These are phyloP conservation scores for Drosophila hamatofila DNA, from an alignment of 2,888 invertebrate genomes.

Conservation along the genomic window DNA sequence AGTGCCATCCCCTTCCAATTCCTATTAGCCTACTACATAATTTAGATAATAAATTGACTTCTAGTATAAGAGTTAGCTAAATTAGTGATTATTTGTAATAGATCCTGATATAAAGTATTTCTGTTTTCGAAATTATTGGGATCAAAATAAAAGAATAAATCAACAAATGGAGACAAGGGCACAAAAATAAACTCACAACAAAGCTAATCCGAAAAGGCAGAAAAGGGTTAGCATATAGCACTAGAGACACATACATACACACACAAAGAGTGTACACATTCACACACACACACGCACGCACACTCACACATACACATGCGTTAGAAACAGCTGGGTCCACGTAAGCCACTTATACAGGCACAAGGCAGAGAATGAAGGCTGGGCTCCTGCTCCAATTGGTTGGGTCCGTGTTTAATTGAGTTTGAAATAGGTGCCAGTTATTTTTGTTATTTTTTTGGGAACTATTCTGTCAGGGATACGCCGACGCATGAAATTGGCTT, in stretches of 20 bases:
- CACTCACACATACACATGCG: conserved; percentile 1
- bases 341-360: conserved; percentile 40
- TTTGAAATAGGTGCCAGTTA: conserved; percentile 76
- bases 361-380: neutral
- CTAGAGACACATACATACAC: conserved; percentile 20
- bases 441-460: conserved; percentile 21
- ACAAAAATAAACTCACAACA: conserved; percentile 23
- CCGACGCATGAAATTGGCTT: conserved; percentile 75
- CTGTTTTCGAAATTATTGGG: neutral
- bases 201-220: conserved; percentile 48
- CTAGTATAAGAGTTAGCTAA: no score
- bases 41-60: no score
- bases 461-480: conserved; percentile 28
- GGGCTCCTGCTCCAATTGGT: conserved; percentile 11
- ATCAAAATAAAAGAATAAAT: conserved; percentile 33
- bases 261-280: neutral
- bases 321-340: conserved; percentile 55
- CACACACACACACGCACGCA: neutral
- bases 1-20: no score
- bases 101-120: neutral
- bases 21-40: no score
- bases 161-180: conserved; percentile 2
- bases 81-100: neutral
- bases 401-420: conserved; percentile 74
- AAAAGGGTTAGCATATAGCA: conserved; percentile 23